These are phyloP conservation scores for Marmota monax DNA, from an alignment of 2,113 vertebrate genomes.

Conservation along the genomic window DNA sequence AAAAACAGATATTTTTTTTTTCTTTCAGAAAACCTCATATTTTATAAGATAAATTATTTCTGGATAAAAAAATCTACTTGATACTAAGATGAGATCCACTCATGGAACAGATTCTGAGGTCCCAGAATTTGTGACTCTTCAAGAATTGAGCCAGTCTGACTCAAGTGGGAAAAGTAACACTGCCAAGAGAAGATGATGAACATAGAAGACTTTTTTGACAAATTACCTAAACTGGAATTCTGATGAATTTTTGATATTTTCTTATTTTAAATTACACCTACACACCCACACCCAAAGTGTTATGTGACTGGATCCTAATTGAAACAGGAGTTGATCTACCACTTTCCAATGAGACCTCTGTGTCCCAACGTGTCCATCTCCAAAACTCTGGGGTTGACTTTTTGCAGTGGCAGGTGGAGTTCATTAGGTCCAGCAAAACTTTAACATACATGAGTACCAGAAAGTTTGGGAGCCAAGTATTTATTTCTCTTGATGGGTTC, in stretches of 20 bases:
- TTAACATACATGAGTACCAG: neutral
- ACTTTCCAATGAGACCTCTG: neutral
- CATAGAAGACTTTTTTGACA: neutral
- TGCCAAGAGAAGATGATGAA: neutral
- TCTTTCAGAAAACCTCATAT: neutral
- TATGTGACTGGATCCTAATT: neutral
- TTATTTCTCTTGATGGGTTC: neutral
- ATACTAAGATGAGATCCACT: neutral
- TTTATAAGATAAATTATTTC: neutral
- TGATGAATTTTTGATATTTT: neutral
- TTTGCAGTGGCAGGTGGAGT: neutral
- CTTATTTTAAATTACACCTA: neutral
- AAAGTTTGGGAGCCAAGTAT: neutral
- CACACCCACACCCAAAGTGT: neutral
- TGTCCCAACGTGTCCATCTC: neutral
- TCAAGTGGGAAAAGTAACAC: neutral
- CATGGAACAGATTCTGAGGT: neutral
- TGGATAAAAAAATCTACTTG: slow-evolving; percentile 25
- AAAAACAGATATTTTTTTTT: neutral
- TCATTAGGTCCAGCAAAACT: neutral
- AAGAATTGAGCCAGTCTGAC: neutral
- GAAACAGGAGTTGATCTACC: neutral
- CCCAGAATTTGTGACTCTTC: too few relatives aligned
- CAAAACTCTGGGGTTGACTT: neutral
- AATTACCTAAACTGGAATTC: neutral